Evolutionary conservation across 2,888 invertebrate genomes (phyloP).

Genomic region (Lasioglossum leucozonium): DNA sequence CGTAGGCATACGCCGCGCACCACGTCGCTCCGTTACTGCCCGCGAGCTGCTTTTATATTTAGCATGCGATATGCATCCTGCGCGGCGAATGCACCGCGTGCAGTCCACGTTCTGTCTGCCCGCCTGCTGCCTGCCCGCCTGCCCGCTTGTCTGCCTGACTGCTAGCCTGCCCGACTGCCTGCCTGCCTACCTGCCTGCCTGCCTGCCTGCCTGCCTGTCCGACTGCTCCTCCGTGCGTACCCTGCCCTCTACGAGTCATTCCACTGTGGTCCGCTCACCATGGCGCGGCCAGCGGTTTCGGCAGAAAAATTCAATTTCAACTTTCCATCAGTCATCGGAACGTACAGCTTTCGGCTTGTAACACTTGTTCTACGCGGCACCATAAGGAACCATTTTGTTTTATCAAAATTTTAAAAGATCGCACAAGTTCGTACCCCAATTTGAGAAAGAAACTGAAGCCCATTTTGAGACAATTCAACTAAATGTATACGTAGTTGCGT

Average conservation of each 20-base stretch:
- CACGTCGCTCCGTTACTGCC: slow-evolving; percentile 64
- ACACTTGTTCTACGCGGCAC: background rate
- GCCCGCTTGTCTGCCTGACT: background rate
- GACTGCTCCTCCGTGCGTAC: background rate
- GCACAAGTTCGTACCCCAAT: background rate
- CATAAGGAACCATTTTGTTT: background rate
- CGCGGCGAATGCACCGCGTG: slow-evolving; percentile 65
- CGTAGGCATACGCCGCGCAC: slow-evolving; percentile 77
- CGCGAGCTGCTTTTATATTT: slow-evolving; percentile 82
- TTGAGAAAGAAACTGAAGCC: too few species aligned
- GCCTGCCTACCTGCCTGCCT: background rate
- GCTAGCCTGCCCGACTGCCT: background rate
- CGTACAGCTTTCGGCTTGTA: background rate
- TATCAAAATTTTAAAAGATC: background rate
- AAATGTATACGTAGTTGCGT: too few species aligned
- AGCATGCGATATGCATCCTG: slow-evolving; percentile 77
- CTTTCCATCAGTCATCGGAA: background rate
- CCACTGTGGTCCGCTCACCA: background rate
- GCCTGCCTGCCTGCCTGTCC: too few species aligned
- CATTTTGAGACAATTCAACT: too few species aligned
- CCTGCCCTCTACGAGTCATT: background rate
- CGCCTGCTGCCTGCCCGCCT: slow-evolving; percentile 19
- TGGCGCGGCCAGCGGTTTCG: background rate
- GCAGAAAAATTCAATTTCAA: background rate
- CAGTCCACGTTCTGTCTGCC: slow-evolving; percentile 40